phyloP scores from a whole-genome alignment of 2,888 invertebrate genomes.

The Entomobrya proxima region DNA sequence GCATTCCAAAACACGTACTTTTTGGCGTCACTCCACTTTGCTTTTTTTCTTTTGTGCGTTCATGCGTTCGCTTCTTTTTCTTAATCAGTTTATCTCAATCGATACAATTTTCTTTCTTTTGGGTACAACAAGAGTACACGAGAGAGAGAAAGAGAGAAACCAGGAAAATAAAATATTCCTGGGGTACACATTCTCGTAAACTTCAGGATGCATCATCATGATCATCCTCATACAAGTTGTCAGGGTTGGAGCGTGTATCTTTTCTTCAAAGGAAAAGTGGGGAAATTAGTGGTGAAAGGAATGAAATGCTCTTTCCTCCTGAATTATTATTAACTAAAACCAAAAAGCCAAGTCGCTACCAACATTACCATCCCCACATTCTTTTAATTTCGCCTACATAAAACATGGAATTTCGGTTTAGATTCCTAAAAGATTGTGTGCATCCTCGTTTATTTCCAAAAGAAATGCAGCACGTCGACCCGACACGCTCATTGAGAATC shows the following conservation, averaged over 20 bases:
- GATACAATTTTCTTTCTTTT: constrained; percentile 37
- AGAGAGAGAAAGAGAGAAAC: not conserved
- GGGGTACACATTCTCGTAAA: not conserved
- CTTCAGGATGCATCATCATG: constrained; percentile 4
- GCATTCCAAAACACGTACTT: constrained; percentile 33
- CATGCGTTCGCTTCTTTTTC: constrained; percentile 54
- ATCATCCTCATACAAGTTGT: not conserved
- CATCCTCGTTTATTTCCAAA: not conserved
- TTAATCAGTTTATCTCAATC: constrained; percentile 64
- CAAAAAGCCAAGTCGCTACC: constrained; percentile 1
- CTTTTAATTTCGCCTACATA: constrained; percentile 27
- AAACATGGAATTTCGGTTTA: not conserved
- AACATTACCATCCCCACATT: not conserved
- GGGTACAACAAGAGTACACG: not conserved
- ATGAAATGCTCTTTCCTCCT: constrained; percentile 26
- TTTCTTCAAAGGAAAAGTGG: constrained; percentile 25
- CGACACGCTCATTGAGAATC: too few relatives aligned
- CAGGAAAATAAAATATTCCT: constrained; percentile 7
- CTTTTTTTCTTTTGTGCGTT: constrained; percentile 50
- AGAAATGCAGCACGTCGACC: constrained; percentile 13
- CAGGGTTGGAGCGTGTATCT: not conserved
- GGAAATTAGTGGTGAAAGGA: constrained; percentile 51
- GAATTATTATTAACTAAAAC: constrained; percentile 37
- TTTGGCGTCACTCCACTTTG: constrained; percentile 32
- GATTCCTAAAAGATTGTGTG: not conserved